These are phyloP conservation scores for Oncorhynchus gorbuscha DNA, from an alignment of 2,113 vertebrate genomes.

Conservation along the genomic window DNA sequence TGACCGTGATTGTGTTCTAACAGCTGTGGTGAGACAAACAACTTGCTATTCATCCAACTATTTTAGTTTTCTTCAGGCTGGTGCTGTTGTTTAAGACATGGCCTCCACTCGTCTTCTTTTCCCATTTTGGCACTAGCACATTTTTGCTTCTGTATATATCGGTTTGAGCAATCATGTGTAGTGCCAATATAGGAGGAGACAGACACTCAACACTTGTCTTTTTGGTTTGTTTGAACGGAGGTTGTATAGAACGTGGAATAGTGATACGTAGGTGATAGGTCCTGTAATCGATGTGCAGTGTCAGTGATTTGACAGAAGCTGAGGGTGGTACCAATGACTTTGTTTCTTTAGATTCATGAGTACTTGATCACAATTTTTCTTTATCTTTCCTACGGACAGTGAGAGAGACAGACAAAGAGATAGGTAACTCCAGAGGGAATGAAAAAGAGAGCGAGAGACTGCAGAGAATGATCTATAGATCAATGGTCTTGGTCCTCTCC, in stretches of 20 bases:
- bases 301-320: background rate
- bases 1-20: too few relatives aligned
- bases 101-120: conserved; percentile 71
- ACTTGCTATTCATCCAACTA: background rate
- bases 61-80: background rate
- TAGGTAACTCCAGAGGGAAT: background rate
- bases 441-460: background rate
- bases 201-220: conserved; percentile 47
- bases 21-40: background rate
- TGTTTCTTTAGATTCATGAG: background rate
- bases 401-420: background rate
- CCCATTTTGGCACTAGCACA: conserved; percentile 99
- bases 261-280: background rate
- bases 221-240: background rate
- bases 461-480: conserved; percentile 19
- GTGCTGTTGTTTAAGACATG: conserved; percentile 5
- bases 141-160: conserved; percentile 97
- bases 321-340: too few relatives aligned
- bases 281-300: too few relatives aligned
- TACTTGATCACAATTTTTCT: background rate
- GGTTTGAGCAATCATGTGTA: conserved; percentile 99
- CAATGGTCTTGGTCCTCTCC: conserved; percentile 35
- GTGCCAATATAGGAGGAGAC: conserved; percentile 98
- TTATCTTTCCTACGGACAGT: background rate
- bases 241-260: background rate